Evolutionary conservation across 1,140 invertebrate genomes (phyloP), one percentile per base, ranked within the genome.

Genomic region (Bombus polaris): DNA sequence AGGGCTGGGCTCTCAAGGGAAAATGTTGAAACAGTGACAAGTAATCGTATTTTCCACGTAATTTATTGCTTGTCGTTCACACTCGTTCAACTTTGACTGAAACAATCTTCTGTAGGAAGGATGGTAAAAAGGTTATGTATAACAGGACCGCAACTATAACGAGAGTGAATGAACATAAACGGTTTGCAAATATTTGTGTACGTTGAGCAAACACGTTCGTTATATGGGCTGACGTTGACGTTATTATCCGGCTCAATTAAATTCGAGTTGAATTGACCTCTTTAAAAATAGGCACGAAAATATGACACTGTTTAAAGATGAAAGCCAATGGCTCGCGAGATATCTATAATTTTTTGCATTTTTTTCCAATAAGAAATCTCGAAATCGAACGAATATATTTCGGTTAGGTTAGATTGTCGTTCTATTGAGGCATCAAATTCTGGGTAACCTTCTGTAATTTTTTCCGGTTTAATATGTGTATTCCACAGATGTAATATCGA

Each of bases 161-260:
- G 28, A n/a, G 42, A 35, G 15, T 37, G n/a, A 66, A 66, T 35
- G 37, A 66, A 66, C 57, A 15, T 44, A 22, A 9, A 47, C n/a
- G 35, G 32, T 53, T 39, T 47, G 78, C 70, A 85, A 88, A 86
- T 73, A 88, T 88, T 81, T 82, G 39, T 5, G 59, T 53, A n/a
- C 42, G 22, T 47, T 13, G 28, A 37, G 37, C 13, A 47, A 47
- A 82, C 44, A n/a, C 25, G 59, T 47, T 78, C 53, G n/a, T 71
- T 12, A 12, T 18, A n/a, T 18, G 5, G 18, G 5, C 10, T 65
- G 73, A 66, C 59, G 57, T 72, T 42, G 42, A 37, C 18, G 5
- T 42, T 35, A 25, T 65, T 44, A 85, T 22, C 9, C 18, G 18
- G n/a, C n/a, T 86, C 65, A 28, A 88, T 85, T 87, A 87, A 87